Percentiles rank a stretch among this genome's conserved stretches.
These are phyloP conservation scores for Vicugna pacos DNA, from an alignment of 2,113 vertebrate species.

Conservation along the genomic window DNA sequence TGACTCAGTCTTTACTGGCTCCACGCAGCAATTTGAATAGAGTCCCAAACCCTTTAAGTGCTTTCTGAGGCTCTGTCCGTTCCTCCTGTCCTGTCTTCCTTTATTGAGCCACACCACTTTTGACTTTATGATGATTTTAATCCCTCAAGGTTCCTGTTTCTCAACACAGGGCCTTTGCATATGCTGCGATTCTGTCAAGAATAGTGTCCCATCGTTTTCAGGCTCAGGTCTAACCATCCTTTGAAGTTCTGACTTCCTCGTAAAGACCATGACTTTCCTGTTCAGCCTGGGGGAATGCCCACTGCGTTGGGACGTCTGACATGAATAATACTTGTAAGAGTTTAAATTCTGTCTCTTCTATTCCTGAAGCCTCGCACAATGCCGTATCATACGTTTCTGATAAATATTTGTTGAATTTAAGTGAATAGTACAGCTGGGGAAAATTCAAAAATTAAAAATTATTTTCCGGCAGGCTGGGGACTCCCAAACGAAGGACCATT, in stretches of 20 bases:
- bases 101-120: background rate
- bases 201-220: background rate
- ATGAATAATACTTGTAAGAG: accelerated
- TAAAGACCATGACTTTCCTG: background rate
- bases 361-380: background rate
- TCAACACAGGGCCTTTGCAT: background rate
- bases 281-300: background rate
- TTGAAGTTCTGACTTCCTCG: background rate
- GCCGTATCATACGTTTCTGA: background rate
- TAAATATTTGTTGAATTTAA: slow-evolving; percentile 25
- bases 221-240: background rate
- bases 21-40: background rate
- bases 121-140: background rate
- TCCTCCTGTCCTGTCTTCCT: background rate
- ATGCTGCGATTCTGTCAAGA: background rate
- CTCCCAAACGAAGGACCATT: background rate
- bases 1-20: background rate
- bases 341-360: background rate
- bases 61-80: background rate
- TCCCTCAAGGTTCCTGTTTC: background rate
- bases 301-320: background rate
- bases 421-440: background rate
- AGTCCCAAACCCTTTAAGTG: background rate
- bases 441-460: slow-evolving; percentile 15
- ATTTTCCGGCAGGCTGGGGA: background rate